Evolutionary conservation across 1,140 invertebrate genomes (phyloP).

Genomic region (Calosoma granatense): DNA sequence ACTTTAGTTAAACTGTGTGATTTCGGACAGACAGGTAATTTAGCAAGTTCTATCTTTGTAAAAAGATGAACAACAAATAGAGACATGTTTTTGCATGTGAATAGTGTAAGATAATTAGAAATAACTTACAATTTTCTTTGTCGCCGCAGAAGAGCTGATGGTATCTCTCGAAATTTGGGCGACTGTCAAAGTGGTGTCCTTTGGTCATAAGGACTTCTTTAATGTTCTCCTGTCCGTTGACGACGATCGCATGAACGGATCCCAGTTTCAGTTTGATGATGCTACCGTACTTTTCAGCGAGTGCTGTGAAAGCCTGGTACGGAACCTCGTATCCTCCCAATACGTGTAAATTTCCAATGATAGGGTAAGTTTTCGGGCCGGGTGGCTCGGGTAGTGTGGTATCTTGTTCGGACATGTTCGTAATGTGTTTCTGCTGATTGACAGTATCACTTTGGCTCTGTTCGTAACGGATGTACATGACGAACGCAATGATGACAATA

Average conservation of each 20-base stretch:
- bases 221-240: slow-evolving; percentile 52
- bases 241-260: slow-evolving; percentile 46
- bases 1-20: too few relatives aligned
- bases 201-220: slow-evolving; percentile 51
- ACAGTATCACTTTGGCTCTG: too few relatives aligned
- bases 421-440: too few relatives aligned
- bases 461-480: too few relatives aligned
- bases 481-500: background rate
- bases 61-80: background rate
- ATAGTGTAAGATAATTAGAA: slow-evolving; percentile 13
- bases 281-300: slow-evolving; percentile 41
- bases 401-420: background rate
- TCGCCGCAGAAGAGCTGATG: slow-evolving; percentile 52
- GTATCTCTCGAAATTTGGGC: slow-evolving; percentile 55
- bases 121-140: slow-evolving; percentile 58
- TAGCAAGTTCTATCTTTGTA: background rate
- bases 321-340: slow-evolving; percentile 50
- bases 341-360: slow-evolving; percentile 49
- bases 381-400: slow-evolving; percentile 34
- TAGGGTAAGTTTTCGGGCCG: slow-evolving; percentile 45
- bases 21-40: background rate
- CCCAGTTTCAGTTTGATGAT: slow-evolving; percentile 51
- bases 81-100: too few relatives aligned
- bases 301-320: slow-evolving; percentile 49
- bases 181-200: slow-evolving; percentile 49